Evolutionary conservation across 2,888 invertebrate species (phyloP), one percentile per base, ranked within the genome.

Genomic region (Xestia rhomboidea): DNA sequence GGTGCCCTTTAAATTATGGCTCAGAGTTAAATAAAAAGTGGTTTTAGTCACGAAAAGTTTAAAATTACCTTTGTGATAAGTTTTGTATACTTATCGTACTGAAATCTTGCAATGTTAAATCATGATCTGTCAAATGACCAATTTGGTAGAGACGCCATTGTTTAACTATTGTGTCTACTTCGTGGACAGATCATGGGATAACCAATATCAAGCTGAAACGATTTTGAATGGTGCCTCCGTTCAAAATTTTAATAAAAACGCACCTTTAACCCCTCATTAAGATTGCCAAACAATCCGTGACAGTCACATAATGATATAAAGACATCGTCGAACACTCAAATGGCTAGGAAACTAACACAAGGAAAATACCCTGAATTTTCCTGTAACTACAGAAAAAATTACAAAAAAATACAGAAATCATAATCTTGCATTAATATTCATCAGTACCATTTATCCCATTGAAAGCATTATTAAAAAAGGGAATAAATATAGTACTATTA

Each of bases 281-380:
- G 89, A 91, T 88, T 83, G 89, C 89, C 89, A 93, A 95, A 96
- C 96, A 95, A 95, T 93, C 95, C 95, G 92, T 94, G 94, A 95
- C 95, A 92, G 88, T 86, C 79, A 87, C 89, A 88, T 90, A 89
- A 89, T 76, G 72, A 72, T 70, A 77, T 91, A 93, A 91, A 93
- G 93, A 92, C 71, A 27, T 76, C 21, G 44, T 72, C 46, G 62
- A 68, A 76, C 30, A 67, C 66, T 24, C 4, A 57, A n/a, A 68
- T 60, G 1, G 60, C 21, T 30, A n/a, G n/a, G 64, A 41, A 8
- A 18, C 0, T 21, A 24, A 30, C 11, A 82, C 86, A 75, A 64
- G 21, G 54, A 24, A 64, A 67, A 62, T n/a, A 60, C 27, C 15
- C 41, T 21, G 83, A 24, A 6, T 60, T 51, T 69, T 44, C 68